Evolutionary conservation across 2,888 invertebrate genomes (phyloP), one percentile per base, ranked within the genome.

Genomic region (Apamea epomidion): DNA sequence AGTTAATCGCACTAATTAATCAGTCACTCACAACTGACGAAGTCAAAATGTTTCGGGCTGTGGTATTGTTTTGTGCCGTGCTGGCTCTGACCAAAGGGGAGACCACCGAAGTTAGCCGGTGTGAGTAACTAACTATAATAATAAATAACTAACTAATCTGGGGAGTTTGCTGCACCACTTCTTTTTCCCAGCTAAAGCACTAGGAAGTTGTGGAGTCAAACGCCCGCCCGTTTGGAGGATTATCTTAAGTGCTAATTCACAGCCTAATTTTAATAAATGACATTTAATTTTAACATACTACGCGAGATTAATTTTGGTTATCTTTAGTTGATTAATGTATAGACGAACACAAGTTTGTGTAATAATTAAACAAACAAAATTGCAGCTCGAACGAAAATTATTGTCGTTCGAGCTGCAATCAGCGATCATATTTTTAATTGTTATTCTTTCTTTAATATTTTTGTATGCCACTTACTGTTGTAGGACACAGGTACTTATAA

Each of bases 81-180:
- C 21, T 88, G 12, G 79, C 84, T 29, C 60, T 88, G 0, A 84
- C 72, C 14, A 80, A 80, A 42, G 84, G 86, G 14, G 45, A 87
- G 58, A 79, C 70, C n/a, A 90, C 91, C 10, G 58, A 48, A 48
- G 89, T 91, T 7, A 80, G n/a, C 48, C 77, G 32, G 64, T 91
- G 91, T 91, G 42, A 91, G 86, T 89, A 73, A 62, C 14, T 60
- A 21, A 62, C 18, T 70, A 25, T 58, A 16, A 29, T 37, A n/a
- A 37, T 37, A 37, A 65, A 37, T 32, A 32, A 18, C 7, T 21
- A 10, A 32, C 21, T 64, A 64, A 64, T 60, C 60, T 18, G 29
- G 29, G 8, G 29, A 18, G 8, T 32, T 64, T 10, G 32, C 32
- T 64, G 64, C 18, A 6, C 16, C 29, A 32, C 10, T 64, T 16